Percentiles rank a stretch among this genome's conserved stretches.
phyloP scores from a whole-genome alignment of 2,888 invertebrate species.

The Caradrina clavipalpis region DNA sequence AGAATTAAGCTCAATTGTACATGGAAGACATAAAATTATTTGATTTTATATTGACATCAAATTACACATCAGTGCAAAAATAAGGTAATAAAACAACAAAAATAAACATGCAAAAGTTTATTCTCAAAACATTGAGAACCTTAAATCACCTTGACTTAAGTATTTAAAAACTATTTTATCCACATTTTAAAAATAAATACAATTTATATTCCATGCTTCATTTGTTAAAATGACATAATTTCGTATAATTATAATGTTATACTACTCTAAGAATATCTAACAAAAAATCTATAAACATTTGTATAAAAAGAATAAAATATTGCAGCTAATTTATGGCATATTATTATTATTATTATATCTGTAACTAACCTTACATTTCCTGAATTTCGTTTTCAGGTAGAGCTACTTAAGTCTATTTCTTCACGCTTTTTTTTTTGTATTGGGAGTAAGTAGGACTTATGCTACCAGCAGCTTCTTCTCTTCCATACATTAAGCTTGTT shows the following conservation, averaged over 20 bases:
- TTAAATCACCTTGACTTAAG: constrained; percentile 59
- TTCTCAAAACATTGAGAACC: constrained; percentile 60
- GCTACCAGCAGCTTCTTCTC: background rate
- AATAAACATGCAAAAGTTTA: constrained; percentile 66
- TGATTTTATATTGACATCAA: too few relatives aligned
- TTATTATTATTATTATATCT: constrained; percentile 74
- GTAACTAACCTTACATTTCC: constrained; percentile 37
- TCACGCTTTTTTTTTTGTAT: constrained; percentile 25
- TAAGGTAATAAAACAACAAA: constrained; percentile 35
- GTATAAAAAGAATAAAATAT: constrained; percentile 75
- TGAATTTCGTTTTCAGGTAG: constrained; percentile 24
- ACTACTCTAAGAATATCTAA: constrained; percentile 44
- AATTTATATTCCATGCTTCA: constrained; percentile 53
- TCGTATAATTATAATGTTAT: constrained; percentile 25
- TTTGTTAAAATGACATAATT: constrained; percentile 42
- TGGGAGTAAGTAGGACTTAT: constrained; percentile 6
- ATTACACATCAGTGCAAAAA: background rate
- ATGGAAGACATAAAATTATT: too few relatives aligned
- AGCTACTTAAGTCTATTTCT: constrained; percentile 30
- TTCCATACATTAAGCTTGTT: background rate
- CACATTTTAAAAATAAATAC: constrained; percentile 64
- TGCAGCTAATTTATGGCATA: constrained; percentile 88
- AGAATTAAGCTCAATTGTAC: too few relatives aligned
- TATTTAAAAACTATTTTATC: constrained; percentile 51
- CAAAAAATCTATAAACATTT: constrained; percentile 67